Conservation (phyloP, 2,888 invertebrate species). For the Steinernema carpocapsae region DNA sequence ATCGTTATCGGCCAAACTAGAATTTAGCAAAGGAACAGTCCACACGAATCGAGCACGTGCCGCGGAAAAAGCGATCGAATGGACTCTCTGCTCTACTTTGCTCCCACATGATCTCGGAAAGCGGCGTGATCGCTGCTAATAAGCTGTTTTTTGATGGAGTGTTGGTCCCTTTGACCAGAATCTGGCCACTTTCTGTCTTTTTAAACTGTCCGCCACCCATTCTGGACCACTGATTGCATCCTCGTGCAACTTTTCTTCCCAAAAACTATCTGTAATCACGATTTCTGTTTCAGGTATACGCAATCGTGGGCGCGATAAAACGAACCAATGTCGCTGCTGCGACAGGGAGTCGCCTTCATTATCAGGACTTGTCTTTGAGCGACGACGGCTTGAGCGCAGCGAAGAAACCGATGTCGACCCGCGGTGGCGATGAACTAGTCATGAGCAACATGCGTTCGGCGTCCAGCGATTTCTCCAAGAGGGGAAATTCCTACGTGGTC, state of each 20-base stretch:
- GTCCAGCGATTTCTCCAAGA: not conserved
- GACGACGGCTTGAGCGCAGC: not conserved
- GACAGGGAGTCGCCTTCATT: not conserved
- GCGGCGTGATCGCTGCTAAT: slow-evolving; percentile 1
- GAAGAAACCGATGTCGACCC: not conserved
- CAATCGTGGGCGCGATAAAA: slow-evolving; percentile 4
- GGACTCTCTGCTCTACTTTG: not conserved
- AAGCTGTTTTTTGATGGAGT: too few relatives aligned
- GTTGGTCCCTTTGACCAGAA: too few relatives aligned
- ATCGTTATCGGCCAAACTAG: too few relatives aligned
- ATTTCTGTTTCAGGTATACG: too few relatives aligned
- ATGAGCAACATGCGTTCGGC: not conserved
- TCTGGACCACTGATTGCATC: too few relatives aligned
- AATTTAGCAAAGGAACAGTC: too few relatives aligned
- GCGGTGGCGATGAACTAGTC: not conserved
- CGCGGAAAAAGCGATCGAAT: not conserved
- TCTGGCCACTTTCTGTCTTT: too few relatives aligned
- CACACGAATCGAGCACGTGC: too few relatives aligned
- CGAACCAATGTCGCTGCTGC: not conserved
- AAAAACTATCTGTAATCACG: too few relatives aligned
- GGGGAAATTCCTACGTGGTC: slow-evolving; percentile 41
- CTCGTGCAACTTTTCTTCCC: too few relatives aligned
- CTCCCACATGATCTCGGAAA: not conserved
- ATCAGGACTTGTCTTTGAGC: slow-evolving; percentile 13
- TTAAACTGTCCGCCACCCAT: too few relatives aligned